Evolutionary conservation across 2,797 vertebrate genomes (phyloP).

Genomic region (Antennarius maculatus): DNA sequence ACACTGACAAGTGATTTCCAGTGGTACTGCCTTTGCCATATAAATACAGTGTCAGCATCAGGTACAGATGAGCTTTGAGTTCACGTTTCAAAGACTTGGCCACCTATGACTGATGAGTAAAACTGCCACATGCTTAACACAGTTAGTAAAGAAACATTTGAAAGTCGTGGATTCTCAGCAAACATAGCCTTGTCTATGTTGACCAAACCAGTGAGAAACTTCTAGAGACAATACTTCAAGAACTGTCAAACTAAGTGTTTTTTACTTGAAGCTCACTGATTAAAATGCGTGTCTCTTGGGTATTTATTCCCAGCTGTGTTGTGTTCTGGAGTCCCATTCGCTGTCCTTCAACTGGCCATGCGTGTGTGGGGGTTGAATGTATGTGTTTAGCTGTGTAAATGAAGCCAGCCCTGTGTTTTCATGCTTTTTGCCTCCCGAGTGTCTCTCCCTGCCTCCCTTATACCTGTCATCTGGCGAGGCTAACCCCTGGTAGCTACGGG

Average conservation of each 20-base stretch:
- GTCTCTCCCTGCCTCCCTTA: conserved; percentile 65
- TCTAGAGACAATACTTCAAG: no score
- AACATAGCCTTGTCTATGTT: neutral
- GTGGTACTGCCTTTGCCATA: no score
- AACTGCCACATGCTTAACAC: no score
- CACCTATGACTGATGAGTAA: no score
- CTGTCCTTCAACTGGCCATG: conserved; percentile 78
- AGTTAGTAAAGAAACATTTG: no score
- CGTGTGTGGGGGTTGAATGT: conserved; percentile 37
- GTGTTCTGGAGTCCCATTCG: conserved; percentile 60
- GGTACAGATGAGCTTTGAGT: no score
- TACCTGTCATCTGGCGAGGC: conserved; percentile 81
- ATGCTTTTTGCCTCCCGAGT: conserved; percentile 57
- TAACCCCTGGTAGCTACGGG: conserved; percentile 79
- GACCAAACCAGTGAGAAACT: no score
- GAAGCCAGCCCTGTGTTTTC: conserved; percentile 63
- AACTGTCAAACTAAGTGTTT: conserved; percentile 12
- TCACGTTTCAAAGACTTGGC: no score
- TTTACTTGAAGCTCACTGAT: conserved; percentile 51
- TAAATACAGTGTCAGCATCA: no score
- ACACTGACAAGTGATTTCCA: no score
- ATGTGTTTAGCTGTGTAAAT: conserved; percentile 61
- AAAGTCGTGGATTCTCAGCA: neutral
- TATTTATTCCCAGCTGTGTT: conserved; percentile 76
- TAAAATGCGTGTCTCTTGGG: conserved; percentile 52